Conservation (phyloP, 2,113 vertebrate genomes). For the Gobio gobio region DNA sequence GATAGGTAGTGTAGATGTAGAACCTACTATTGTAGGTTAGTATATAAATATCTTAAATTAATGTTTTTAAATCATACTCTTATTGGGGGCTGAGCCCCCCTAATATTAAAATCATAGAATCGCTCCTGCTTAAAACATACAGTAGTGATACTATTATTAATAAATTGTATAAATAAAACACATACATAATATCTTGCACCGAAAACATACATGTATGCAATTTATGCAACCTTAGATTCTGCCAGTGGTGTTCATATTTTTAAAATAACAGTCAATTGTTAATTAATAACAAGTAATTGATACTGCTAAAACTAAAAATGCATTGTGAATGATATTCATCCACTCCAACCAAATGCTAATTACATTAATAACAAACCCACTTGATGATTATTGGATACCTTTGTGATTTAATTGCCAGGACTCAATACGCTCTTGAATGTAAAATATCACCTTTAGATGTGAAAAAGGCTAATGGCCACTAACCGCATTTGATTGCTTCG, state of each 20-base stretch:
- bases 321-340: slow-evolving; percentile 10
- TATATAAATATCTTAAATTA: no score
- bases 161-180: background rate
- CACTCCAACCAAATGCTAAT: slow-evolving; percentile 8
- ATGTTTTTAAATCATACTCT: no score
- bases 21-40: no score
- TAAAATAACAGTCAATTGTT: background rate
- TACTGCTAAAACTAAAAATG: background rate
- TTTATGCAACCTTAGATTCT: no score
- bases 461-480: background rate
- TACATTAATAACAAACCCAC: slow-evolving; percentile 12
- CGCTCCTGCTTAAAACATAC: background rate
- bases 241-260: background rate
- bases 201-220: no score
- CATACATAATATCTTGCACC: background rate
- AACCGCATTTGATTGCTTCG: background rate
- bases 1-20: no score
- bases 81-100: no score
- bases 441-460: background rate
- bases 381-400: slow-evolving; percentile 16
- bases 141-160: background rate
- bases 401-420: background rate
- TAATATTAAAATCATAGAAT: no score
- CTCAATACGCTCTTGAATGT: background rate
- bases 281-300: background rate